Conservation (phyloP, 2,113 vertebrate species). For the Tympanuchus pallidicinctus region DNA sequence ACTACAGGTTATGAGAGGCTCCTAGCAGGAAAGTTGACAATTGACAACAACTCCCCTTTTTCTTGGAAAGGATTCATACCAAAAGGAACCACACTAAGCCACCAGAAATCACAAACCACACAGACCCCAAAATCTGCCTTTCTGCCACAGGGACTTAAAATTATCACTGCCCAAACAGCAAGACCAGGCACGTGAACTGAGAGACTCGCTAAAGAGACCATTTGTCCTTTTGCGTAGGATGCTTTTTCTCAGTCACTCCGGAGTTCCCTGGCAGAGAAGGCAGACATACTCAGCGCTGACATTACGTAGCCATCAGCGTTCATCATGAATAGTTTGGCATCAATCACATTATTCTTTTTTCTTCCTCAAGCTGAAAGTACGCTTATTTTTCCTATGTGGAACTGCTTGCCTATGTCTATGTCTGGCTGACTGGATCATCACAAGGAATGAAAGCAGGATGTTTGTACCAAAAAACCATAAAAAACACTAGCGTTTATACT, state of each 20-base stretch:
- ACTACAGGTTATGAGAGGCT: not conserved
- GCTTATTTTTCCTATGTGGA: not conserved
- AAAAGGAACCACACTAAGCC: not conserved
- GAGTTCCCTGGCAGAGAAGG: not conserved
- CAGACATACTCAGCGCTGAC: not conserved
- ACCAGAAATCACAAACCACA: not conserved
- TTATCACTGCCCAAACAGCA: fast-evolving
- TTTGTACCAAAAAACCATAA: not conserved
- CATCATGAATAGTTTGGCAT: not conserved
- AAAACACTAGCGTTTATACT: not conserved
- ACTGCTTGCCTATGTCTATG: not conserved
- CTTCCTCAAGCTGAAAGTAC: not conserved
- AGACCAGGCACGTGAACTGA: not conserved
- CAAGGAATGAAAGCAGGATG: not conserved
- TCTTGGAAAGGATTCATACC: not conserved
- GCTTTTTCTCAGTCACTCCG: not conserved
- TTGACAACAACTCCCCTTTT: not conserved
- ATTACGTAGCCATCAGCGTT: not conserved
- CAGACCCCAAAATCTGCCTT: not conserved
- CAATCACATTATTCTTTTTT: not conserved
- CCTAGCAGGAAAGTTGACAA: not conserved
- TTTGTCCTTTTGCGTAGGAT: not conserved
- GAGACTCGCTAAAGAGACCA: not conserved
- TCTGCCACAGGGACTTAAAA: not conserved
- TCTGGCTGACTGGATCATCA: not conserved